phyloP scores from a whole-genome alignment of 1,140 invertebrate species.

The Drosophila parvula region DNA sequence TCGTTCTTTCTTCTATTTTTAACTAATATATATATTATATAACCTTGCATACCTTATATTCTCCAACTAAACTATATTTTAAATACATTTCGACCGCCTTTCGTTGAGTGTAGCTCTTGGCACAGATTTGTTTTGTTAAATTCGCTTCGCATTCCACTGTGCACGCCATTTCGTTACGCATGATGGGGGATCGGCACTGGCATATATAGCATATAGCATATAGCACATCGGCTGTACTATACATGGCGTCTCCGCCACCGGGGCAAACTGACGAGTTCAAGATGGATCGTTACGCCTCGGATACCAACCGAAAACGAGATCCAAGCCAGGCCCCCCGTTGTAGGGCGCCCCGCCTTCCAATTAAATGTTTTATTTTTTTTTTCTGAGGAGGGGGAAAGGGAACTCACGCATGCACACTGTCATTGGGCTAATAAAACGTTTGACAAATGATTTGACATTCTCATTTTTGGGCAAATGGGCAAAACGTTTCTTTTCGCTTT shows the following conservation, averaged over 20 bases:
- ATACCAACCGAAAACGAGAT: constrained; percentile 23
- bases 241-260: constrained; percentile 31
- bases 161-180: constrained; percentile 71
- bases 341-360: constrained; percentile 19
- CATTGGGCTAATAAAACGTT: constrained; percentile 67
- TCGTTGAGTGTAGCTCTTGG: constrained; percentile 20
- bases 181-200: constrained; percentile 33
- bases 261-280: constrained; percentile 47
- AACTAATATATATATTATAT: background rate
- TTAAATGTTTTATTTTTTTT: constrained; percentile 7
- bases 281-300: constrained; percentile 60
- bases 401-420: constrained; percentile 29
- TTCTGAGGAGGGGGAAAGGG: background rate
- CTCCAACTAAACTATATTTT: background rate
- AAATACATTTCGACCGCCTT: background rate
- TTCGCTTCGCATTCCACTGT: constrained; percentile 72
- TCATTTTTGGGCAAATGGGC: constrained; percentile 72
- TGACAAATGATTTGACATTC: constrained; percentile 80
- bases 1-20: too few relatives aligned
- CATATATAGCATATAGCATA: constrained; percentile 7
- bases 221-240: constrained; percentile 1
- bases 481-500: constrained; percentile 34
- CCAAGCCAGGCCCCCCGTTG: constrained; percentile 42
- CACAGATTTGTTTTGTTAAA: constrained; percentile 37
- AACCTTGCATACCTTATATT: too few relatives aligned